Evolutionary conservation across 2,113 vertebrate species (phyloP), one percentile per base, ranked within the genome.

Genomic region (Thamnaconus septentrionalis): DNA sequence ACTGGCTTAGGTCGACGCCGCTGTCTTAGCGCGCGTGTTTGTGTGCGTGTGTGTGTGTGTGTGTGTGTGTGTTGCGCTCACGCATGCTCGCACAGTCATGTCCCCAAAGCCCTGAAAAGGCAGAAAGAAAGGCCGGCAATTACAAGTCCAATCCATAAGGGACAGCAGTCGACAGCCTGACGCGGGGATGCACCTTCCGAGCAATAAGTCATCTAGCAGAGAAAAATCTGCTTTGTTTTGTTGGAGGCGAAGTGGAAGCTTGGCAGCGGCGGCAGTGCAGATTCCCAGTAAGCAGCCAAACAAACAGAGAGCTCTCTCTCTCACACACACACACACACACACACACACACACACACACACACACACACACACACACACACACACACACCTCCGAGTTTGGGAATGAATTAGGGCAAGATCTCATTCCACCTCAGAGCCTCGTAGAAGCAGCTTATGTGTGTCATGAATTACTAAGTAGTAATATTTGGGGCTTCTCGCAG

Each of bases 401-500:
- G 60, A 74, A 72, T 77, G 76, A 87, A 82, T 75, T 68, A 80
- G 79, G 79, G 69, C 79, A 79, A 59, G 68, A 79, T 73, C 62
- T 71, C 70, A 64, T 47, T 46, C 59, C 59, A 68, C 80, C 80
- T 83, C 80, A 55, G 76, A 84, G 78, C 56, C 73, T 68, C 45
- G 42, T 50, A 64, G 80, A 81, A 75, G 69, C 78, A 73, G 83
- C 77, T 81, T 83, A 87, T 77, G 84, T 82, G 81, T 85, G 79
- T 81, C 84, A 86, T 85, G 85, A 89, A 89, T 90, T 67, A 77
- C 87, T 84, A 83, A 88, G 77, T 64, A 82, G 84, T 69, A 73
- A 85, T 83, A 86, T 88, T 82, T 80, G 73, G 69, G 79, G 76
- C 82, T 78, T 76, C 75, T 85, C 54, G 48, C 75, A 78, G 77